Percentiles rank a stretch among this genome's conserved stretches.
These are phyloP conservation scores for Ichneumoninae sp. DNA, from an alignment of 2,888 invertebrate genomes.

Conservation along the genomic window DNA sequence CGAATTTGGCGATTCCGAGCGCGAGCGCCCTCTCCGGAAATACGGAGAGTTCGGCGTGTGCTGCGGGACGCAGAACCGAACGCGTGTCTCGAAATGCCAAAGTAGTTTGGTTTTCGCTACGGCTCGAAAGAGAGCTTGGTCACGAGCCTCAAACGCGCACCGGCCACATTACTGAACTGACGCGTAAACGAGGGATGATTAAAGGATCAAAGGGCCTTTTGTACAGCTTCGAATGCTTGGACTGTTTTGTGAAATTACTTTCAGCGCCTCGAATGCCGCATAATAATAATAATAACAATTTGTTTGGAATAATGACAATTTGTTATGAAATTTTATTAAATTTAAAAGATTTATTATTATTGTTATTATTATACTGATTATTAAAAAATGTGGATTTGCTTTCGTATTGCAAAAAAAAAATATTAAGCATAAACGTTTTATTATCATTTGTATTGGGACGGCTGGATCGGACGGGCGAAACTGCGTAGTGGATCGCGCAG, in stretches of 20 bases:
- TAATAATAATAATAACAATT: too few relatives aligned
- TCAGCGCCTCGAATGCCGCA: neutral
- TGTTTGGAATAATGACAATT: neutral
- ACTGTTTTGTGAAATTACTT: constrained; percentile 25
- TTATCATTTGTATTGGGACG: neutral
- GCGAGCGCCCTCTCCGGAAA: constrained; percentile 76
- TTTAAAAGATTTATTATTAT: neutral
- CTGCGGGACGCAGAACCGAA: constrained; percentile 34
- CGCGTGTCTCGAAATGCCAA: constrained; percentile 21
- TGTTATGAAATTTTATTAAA: neutral
- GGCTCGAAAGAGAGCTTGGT: neutral
- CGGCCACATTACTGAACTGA: neutral
- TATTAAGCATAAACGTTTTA: neutral
- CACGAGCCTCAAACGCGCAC: neutral
- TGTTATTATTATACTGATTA: neutral
- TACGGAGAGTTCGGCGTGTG: constrained; percentile 72
- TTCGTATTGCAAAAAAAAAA: neutral
- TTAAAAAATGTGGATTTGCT: neutral
- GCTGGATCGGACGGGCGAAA: neutral
- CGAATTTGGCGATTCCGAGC: constrained; percentile 70
- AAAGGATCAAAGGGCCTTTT: constrained; percentile 22
- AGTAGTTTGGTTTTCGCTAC: neutral
- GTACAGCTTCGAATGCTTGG: neutral
- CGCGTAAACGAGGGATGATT: constrained; percentile 21
- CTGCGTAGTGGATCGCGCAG: constrained; percentile 40